Conservation (phyloP, 2,888 invertebrate species). For the Torymus aiolomorphi region DNA sequence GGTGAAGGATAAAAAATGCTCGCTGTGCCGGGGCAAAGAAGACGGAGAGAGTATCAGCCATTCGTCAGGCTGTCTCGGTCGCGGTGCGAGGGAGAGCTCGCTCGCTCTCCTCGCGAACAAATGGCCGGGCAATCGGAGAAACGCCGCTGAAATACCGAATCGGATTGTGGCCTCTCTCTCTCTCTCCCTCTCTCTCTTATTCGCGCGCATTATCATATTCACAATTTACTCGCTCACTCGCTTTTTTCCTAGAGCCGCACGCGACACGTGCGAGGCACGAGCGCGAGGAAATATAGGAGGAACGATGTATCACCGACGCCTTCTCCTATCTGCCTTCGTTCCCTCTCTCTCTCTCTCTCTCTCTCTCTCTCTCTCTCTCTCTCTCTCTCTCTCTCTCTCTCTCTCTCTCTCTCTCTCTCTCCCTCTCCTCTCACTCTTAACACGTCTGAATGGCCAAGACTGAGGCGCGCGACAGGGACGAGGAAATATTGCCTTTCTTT, state of each 20-base stretch:
- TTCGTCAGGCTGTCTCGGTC: slow-evolving; percentile 68
- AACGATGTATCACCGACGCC: slow-evolving; percentile 50
- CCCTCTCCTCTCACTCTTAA: background rate
- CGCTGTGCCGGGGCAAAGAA: slow-evolving; percentile 21
- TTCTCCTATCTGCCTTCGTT: slow-evolving; percentile 13
- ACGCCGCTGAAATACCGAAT: slow-evolving; percentile 73
- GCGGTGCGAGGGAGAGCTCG: slow-evolving; percentile 20
- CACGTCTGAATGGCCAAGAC: slow-evolving; percentile 3
- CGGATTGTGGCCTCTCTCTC: slow-evolving; percentile 66
- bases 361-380: too few species aligned
- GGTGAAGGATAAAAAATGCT: slow-evolving; percentile 33
- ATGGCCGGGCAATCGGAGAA: slow-evolving; percentile 71
- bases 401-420: background rate
- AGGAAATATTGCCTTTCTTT: slow-evolving; percentile 54
- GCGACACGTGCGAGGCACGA: background rate
- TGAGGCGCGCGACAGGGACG: background rate
- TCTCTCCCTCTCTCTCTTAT: slow-evolving; percentile 32
- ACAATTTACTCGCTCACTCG: slow-evolving; percentile 64
- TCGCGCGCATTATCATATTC: slow-evolving; percentile 70
- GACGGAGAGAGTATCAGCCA: slow-evolving; percentile 66
- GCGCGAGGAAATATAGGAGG: slow-evolving; percentile 40
- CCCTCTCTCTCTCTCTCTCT: too few species aligned
- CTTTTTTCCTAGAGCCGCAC: background rate
- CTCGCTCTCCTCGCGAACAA: slow-evolving; percentile 66
- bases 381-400: too few species aligned